A percentile compares a stretch with the other conserved stretches of the same genome.
phyloP scores from a whole-genome alignment of 1,140 invertebrate genomes.

The Drosophila ercepeae region DNA sequence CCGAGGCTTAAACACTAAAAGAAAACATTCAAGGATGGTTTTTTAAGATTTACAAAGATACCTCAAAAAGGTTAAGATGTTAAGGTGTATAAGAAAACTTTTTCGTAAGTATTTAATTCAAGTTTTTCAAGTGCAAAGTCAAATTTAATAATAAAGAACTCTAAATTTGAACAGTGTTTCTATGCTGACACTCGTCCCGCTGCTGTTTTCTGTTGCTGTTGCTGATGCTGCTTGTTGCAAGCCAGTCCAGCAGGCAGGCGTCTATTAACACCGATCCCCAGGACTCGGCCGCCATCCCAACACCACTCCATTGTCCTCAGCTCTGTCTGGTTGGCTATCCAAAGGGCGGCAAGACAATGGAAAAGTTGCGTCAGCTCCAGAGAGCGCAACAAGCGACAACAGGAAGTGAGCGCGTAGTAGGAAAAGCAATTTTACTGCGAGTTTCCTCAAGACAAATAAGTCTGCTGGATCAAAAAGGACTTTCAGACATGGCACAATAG shows the following conservation, averaged over 20 bases:
- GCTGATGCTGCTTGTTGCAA: constrained; percentile 36
- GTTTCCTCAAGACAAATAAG: constrained; percentile 83
- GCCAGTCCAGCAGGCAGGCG: constrained; percentile 51
- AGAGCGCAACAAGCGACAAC: constrained; percentile 60
- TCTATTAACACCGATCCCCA: constrained; percentile 77
- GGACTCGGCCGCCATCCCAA: constrained; percentile 21
- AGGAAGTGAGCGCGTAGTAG: constrained; percentile 73
- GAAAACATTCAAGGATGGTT: constrained; percentile 5
- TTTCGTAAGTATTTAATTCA: too few relatives aligned
- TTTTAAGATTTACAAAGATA: too few relatives aligned
- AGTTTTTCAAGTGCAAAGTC: too few relatives aligned
- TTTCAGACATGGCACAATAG: constrained; percentile 75
- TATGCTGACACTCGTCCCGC: constrained; percentile 11
- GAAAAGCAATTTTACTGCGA: constrained; percentile 83
- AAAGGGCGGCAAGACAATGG: constrained; percentile 64
- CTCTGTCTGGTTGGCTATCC: constrained; percentile 19
- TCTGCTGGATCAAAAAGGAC: constrained; percentile 81
- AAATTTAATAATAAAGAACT: too few relatives aligned
- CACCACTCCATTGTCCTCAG: neutral
- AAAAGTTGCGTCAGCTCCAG: constrained; percentile 64
- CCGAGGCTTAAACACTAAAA: constrained; percentile 6
- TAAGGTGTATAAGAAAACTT: too few relatives aligned
- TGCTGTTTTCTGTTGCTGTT: constrained; percentile 29
- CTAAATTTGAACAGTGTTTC: too few relatives aligned
- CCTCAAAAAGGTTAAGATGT: too few relatives aligned